Evolutionary conservation across 2,797 vertebrate genomes (phyloP).

Genomic region (Linurgus olivaceus): DNA sequence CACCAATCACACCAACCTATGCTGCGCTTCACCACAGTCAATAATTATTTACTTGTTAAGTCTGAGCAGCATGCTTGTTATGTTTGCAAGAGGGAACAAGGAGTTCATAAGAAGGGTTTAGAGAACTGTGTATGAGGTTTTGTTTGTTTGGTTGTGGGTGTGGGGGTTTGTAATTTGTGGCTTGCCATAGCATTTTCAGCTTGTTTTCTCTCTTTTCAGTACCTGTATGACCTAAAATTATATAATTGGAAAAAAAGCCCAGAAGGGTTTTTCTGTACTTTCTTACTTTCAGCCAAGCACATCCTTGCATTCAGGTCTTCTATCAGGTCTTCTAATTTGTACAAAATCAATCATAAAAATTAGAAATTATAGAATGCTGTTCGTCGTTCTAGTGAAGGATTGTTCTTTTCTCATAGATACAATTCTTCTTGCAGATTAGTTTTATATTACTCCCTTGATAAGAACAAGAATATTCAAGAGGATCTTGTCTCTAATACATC

Average conservation of each 20-base stretch:
- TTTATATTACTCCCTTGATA: neutral
- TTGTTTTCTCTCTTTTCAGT: conserved; percentile 65
- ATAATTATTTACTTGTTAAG: neutral
- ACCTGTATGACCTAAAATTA: conserved; percentile 47
- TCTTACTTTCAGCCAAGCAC: neutral
- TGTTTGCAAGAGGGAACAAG: neutral
- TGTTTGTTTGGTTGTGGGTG: neutral
- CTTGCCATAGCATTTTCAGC: conserved; percentile 46
- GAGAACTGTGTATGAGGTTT: neutral
- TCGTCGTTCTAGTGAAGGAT: neutral
- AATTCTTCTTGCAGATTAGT: neutral
- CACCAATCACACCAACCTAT: neutral
- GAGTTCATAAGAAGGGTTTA: conserved; percentile 12
- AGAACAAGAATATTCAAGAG: neutral
- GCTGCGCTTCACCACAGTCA: neutral
- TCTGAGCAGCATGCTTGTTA: neutral
- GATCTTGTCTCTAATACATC: neutral
- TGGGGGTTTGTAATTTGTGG: neutral
- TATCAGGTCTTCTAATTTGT: conserved; percentile 46
- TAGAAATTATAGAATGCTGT: neutral
- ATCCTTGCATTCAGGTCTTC: neutral
- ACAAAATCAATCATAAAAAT: neutral
- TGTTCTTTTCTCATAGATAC: neutral
- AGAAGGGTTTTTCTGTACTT: conserved; percentile 11
- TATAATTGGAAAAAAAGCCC: accelerated